Evolutionary conservation across 1,140 invertebrate species (phyloP), one percentile per base, ranked within the genome.

Genomic region (Nephila pilipes): DNA sequence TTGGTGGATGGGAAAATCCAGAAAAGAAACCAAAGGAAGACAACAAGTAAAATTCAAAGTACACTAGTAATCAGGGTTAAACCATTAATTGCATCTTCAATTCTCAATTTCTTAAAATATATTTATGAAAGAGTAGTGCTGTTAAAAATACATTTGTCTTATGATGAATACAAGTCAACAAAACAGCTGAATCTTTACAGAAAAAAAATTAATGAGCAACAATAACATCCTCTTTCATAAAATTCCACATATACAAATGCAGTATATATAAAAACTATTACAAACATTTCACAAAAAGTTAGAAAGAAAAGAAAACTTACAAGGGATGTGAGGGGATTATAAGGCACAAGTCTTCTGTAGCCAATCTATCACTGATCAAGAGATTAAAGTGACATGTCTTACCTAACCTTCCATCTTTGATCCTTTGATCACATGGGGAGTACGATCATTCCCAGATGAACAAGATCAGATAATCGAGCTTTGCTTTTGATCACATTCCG

Each of bases 351-450:
- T 94, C 99, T 96, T 83, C 97, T 96, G 81, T 97, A 96, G 54
- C 97, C 63, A 99, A 96, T 94, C 98, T 97, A 94, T 98, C 97
- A 80, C 98, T 99, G 12, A 99, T 97, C 1, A 99, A 96, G 8
- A 97, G 96, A 96, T 99, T 99, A 95, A 99, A 99, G n/a, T n/a
- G 0, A 98, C 98, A 96, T 98, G 97, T 96, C 94, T 97, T 97
- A 95, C n/a, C n/a, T 98, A 99, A 0, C 99, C 98, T 94, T 97
- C n/a, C 96, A 94, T 98, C 97, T 93, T 98, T 96, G 58, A 94
- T 93, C 93, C 94, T 94, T 75, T 95, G 94, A 88, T 95, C 94
- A 63, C 94, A 18, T 3, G 88, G 94, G 87, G 88, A 94, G 46
- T 63, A n/a, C 69, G 29, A 95, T 93, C 85, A 94, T 93, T 83